These are phyloP conservation scores for Thamnophis elegans DNA, from an alignment of 2,797 vertebrate genomes.

Conservation along the genomic window DNA sequence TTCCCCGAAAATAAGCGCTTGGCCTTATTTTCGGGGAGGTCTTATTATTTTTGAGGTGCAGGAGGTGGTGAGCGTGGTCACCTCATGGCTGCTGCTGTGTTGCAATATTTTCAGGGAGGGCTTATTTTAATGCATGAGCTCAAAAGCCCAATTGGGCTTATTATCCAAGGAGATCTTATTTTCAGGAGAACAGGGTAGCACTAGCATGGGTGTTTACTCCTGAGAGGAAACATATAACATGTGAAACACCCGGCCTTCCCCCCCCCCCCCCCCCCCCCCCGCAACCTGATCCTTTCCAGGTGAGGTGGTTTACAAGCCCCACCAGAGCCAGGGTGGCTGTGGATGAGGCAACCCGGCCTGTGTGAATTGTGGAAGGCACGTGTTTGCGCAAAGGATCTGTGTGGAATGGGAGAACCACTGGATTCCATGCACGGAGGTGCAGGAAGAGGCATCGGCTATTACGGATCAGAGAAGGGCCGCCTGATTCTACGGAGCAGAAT, in stretches of 20 bases:
- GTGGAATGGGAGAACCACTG: fast-evolving
- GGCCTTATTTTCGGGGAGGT: no score
- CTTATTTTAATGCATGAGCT: no score
- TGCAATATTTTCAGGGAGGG: no score
- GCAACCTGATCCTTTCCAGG: not conserved
- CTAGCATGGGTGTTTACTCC: not conserved
- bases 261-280: no score
- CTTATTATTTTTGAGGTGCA: no score
- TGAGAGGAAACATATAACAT: not conserved
- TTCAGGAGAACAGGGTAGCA: not conserved
- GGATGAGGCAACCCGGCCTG: not conserved
- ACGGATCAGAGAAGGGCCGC: not conserved
- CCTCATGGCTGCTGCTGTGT: no score
- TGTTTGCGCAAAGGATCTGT: not conserved
- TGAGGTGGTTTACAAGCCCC: not conserved
- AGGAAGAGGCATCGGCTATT: not conserved
- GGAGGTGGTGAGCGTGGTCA: no score
- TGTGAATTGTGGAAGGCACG: not conserved
- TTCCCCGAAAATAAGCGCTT: no score
- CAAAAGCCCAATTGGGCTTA: no score
- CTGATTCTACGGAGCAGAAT: not conserved
- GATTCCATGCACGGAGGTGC: no score
- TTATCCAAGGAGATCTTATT: no score
- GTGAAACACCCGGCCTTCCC: not conserved
- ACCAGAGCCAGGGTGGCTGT: not conserved